A percentile compares a stretch with the other conserved stretches of the same genome.
phyloP scores from a whole-genome alignment of 2,113 vertebrate species.

The rabbit (Oryctolagus cuniculus) region DNA sequence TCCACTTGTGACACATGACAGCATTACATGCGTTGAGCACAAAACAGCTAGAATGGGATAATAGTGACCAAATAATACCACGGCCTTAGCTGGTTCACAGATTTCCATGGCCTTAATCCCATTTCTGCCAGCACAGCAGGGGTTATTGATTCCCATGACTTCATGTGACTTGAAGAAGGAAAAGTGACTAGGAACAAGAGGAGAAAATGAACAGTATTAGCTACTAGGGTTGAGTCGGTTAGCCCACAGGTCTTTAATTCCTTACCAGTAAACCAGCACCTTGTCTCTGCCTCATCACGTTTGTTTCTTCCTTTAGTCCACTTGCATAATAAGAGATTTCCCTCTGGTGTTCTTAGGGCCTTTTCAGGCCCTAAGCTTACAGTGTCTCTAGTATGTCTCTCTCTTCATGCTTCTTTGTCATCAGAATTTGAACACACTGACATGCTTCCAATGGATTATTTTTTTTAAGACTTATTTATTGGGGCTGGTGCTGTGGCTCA shows the following conservation, averaged over 20 bases:
- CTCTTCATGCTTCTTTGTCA: background rate
- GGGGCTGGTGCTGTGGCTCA: too few species aligned
- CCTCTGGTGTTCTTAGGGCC: background rate
- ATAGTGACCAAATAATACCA: background rate
- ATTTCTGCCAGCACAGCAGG: rapidly evolving
- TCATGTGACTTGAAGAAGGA: background rate
- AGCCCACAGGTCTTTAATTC: background rate
- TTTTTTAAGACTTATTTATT: too few species aligned
- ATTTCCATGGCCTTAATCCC: background rate
- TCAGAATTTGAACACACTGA: background rate
- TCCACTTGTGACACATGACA: background rate
- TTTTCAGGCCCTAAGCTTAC: background rate
- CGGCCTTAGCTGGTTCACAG: background rate
- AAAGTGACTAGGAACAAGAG: background rate
- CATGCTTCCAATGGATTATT: background rate
- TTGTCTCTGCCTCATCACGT: background rate
- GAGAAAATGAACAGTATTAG: background rate
- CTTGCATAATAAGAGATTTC: rapidly evolving
- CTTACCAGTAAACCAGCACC: background rate
- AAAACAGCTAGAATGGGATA: background rate
- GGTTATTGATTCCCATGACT: background rate
- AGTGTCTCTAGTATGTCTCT: background rate
- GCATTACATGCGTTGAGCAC: background rate
- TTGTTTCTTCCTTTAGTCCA: too few species aligned
- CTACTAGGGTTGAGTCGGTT: background rate